Base-by-base conservation (phyloP, 2,888 invertebrate genomes). In the Empis stercorea region DNA sequence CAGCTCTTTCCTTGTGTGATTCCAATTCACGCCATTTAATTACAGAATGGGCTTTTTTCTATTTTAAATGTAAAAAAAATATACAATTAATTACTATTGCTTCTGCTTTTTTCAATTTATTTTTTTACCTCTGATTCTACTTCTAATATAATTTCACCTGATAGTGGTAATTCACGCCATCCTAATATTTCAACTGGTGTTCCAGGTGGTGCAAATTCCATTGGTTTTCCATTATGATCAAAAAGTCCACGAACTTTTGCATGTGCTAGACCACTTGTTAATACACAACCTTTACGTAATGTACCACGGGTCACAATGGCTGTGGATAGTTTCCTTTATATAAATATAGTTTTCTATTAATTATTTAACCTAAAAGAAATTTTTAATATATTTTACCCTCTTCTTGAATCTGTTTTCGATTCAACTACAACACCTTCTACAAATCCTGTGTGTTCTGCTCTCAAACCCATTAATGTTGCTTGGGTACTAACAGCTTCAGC, bases 381-480 rank as follows among this genome's bases (percentile, higher is more conserved):
- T 42, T 13, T 34, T 30, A n/a, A n/a, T n/a, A n/a, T 13, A 36
- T 45, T 14, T 59, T 61, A 78, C 76, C 87, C 88, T 61, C 81
- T 73, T 34, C 76, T 72, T 2, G 73, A 62, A 64, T 87, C 79
- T 1, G 78, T 72, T 53, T 77, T 80, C 1, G 94, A 84, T 68
- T 99, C 99, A 1, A 99, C 76, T 0, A 97, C 82, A 13, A 86
- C 80, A 1, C 88, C 97, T 70, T 97, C 95, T 0, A 88, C 87
- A 3, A 77, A 72, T 0, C 96, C 95, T 1, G 73, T 76, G 0
- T 83, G 82, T 67, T 95, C 93, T 0, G 86, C 87, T 57, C 77
- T 79, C 14, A 96, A 70, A n/a, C 87, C 81, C 80, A 94, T 79
- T 1, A 96, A 59, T 62, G 96, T 94, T 0, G 89, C 86, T 65